Percentiles rank a stretch among this genome's conserved stretches.
Evolutionary conservation across 2,888 invertebrate genomes (phyloP).

Genomic region (Agrenia bidenticulata): DNA sequence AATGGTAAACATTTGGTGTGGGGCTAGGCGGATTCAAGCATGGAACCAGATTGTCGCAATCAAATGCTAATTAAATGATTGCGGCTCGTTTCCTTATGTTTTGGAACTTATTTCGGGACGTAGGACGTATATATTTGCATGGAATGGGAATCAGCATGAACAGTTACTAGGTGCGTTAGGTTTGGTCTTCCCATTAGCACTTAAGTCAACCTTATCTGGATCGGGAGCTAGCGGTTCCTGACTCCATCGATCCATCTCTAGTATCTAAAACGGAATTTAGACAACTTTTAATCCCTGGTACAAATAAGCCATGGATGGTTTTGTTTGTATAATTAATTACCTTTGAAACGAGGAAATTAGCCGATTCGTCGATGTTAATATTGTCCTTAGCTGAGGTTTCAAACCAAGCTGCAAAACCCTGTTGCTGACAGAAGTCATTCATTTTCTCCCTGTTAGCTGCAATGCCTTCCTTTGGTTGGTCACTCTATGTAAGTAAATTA

Average conservation of each 20-base stretch:
- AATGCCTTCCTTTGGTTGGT: constrained; percentile 85
- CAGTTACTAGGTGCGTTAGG: constrained; percentile 43
- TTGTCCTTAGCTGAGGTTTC: constrained; percentile 96
- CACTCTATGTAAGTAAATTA: constrained; percentile 69
- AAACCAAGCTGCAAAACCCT: constrained; percentile 92
- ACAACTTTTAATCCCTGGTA: no score
- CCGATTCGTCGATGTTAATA: constrained; percentile 93
- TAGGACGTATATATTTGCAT: no score
- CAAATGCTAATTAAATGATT: no score
- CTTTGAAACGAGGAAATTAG: constrained; percentile 85
- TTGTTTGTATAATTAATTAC: constrained; percentile 59
- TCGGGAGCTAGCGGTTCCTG: constrained; percentile 49
- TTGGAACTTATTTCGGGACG: no score
- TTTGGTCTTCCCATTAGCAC: constrained; percentile 47
- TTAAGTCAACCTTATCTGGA: constrained; percentile 49
- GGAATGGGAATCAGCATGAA: constrained; percentile 37
- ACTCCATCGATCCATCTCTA: constrained; percentile 52
- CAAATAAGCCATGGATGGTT: no score
- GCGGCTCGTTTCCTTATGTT: no score
- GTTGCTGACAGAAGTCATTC: constrained; percentile 89
- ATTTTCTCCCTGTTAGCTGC: constrained; percentile 80
- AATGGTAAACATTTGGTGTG: no score
- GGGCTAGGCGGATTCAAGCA: not conserved
- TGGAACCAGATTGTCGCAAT: not conserved
- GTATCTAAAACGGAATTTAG: no score